Conservation (phyloP, 1,140 invertebrate genomes). For the Teleogryllus occipitalis region DNA sequence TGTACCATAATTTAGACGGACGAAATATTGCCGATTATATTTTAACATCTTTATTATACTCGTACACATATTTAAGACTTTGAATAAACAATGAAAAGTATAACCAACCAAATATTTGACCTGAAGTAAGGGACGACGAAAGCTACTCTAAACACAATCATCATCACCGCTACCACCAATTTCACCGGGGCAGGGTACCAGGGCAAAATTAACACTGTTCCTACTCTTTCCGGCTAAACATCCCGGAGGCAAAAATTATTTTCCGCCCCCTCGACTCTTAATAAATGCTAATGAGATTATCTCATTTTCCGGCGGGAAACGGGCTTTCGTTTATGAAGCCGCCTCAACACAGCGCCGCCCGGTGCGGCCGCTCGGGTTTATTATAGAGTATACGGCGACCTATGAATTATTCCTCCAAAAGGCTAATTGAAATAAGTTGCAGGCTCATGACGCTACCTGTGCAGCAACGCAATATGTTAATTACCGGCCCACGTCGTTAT, state of each 20-base stretch:
- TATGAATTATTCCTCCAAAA: not conserved
- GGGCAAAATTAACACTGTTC: not conserved
- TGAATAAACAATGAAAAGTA: no score
- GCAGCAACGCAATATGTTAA: not conserved
- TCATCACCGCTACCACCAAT: not conserved
- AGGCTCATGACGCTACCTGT: not conserved
- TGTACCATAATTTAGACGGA: not conserved
- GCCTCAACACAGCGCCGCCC: not conserved
- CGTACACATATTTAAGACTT: no score
- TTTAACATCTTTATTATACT: not conserved
- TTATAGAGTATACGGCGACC: not conserved
- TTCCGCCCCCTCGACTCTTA: not conserved
- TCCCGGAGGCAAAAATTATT: not conserved
- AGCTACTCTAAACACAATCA: not conserved
- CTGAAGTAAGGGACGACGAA: not conserved
- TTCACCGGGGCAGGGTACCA: not conserved
- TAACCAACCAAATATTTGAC: no score
- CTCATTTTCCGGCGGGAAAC: not conserved
- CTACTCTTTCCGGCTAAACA: not conserved
- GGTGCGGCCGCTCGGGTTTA: not conserved
- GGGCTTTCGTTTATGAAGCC: not conserved
- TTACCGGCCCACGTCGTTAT: not conserved
- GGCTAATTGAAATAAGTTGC: constrained; percentile 4
- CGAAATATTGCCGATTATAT: not conserved
- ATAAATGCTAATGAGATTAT: not conserved